These are phyloP conservation scores for Lagopus leucura DNA, from an alignment of 2,113 vertebrate species.

Conservation along the genomic window DNA sequence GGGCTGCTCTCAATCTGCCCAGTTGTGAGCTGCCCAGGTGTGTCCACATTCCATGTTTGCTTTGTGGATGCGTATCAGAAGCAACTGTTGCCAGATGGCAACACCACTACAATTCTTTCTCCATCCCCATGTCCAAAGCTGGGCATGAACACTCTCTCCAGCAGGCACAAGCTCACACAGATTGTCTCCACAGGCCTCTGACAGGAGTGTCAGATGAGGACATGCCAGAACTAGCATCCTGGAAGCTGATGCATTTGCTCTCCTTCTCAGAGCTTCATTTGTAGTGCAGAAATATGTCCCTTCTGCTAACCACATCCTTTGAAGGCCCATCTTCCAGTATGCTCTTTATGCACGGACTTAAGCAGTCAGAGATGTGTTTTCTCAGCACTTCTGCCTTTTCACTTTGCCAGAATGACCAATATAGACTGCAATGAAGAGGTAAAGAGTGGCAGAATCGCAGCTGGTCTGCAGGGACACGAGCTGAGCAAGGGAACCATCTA, in stretches of 20 bases:
- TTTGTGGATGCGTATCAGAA: neutral
- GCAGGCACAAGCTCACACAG: neutral
- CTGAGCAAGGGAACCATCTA: neutral
- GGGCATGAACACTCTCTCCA: neutral
- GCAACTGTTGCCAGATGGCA: neutral
- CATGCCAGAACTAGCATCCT: neutral
- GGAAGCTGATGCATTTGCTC: neutral
- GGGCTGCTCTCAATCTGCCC: neutral
- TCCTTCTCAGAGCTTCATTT: neutral
- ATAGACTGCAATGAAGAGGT: accelerated
- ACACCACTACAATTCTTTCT: neutral
- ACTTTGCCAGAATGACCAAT: neutral
- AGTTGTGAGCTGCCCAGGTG: neutral
- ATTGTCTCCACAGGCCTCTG: neutral
- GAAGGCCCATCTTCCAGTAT: neutral
- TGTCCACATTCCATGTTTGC: neutral
- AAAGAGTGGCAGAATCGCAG: accelerated
- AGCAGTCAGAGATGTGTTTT: neutral
- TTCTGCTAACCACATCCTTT: neutral
- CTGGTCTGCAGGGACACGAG: neutral
- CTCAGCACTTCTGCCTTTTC: neutral
- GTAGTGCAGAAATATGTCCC: neutral
- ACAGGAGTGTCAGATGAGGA: neutral
- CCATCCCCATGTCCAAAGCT: neutral
- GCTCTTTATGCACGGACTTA: neutral